Conservation (phyloP, 2,888 invertebrate species). For the Drosophila mercatorum region DNA sequence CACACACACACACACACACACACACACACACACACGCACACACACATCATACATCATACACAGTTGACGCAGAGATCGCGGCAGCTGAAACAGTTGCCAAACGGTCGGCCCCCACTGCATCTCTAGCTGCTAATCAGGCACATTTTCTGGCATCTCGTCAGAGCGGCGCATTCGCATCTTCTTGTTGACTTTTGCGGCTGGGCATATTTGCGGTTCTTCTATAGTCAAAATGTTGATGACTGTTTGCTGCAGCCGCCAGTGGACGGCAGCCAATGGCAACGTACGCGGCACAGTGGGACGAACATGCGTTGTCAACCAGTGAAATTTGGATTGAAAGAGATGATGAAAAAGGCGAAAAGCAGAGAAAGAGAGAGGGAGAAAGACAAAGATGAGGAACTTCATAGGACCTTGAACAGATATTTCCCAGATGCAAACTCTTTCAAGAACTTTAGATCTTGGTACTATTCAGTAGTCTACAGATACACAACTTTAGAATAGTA, state of each 20-base stretch:
- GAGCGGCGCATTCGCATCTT: slow-evolving; percentile 12
- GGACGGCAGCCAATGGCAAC: slow-evolving; percentile 28
- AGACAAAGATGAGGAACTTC: too few relatives aligned
- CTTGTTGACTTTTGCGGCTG: slow-evolving; percentile 27
- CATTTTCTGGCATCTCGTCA: slow-evolving; percentile 13
- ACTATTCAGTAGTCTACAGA: too few relatives aligned
- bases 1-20: background rate
- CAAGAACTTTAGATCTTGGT: too few relatives aligned
- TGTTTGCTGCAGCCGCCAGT: slow-evolving; percentile 19
- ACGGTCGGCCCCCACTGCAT: background rate
- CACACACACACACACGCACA: background rate
- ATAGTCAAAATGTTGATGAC: slow-evolving; percentile 21
- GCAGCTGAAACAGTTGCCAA: slow-evolving; percentile 28
- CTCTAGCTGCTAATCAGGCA: slow-evolving; percentile 25
- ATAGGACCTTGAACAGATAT: too few relatives aligned
- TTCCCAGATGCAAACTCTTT: too few relatives aligned
- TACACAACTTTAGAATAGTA: too few relatives aligned
- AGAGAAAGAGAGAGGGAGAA: too few relatives aligned
- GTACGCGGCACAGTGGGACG: slow-evolving; percentile 15
- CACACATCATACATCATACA: background rate
- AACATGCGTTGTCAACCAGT: background rate
- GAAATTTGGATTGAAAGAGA: too few relatives aligned
- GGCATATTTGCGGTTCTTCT: slow-evolving; percentile 22
- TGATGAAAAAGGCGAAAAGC: too few relatives aligned
- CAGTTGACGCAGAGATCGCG: slow-evolving; percentile 28